Base-by-base conservation (phyloP, 1,140 invertebrate species). In the Drosophila takahashii region DNA sequence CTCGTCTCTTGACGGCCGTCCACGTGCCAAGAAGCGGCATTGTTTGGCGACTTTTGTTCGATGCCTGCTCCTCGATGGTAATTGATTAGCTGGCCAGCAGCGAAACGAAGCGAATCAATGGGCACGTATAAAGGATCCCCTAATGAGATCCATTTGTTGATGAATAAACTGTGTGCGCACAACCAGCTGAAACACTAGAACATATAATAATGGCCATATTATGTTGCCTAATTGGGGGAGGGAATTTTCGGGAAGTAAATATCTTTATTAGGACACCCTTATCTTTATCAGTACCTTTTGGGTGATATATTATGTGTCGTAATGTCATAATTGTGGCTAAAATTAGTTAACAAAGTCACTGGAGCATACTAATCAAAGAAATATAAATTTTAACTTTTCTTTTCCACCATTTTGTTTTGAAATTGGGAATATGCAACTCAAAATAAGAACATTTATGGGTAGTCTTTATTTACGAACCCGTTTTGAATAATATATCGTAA, bases 1-100 rank as follows among this genome's bases (percentile, higher is more conserved):
- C 72, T 77, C 61, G 51, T 52, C 44, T 48, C 72, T 77, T 58
- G 51, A 56, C 44, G 47, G 59, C 45, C 69, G 81, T 87, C 83
- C 83, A 87, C 83, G 83, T 87, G 83, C 83, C 83, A 70, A 54
- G 83, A 70, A 54, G 36, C 61, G 44, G 70, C 53, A 84, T 84
- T 84, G 80, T 84, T 84, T 69, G 47, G 56, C 65, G 50, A 58
- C 72, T 72, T 60, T 84, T 79, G 59, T 76, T 62, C 27, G 41
- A 36, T 9, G 16, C 26, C 26, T 15, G 48, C 45, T 32, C 36
- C 66, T 45, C 37, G 39, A 50, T 58, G 65, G 61, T 87, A 86
- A 86, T 86, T 86, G 83, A 86, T 86, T 86, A 87, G 79, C 78
- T 47, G 64, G 64, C 69, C 57, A 54, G 44, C 42, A 50, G 29